A percentile compares a stretch with the other conserved stretches of the same genome.
These are phyloP conservation scores for Eudasyphora cyanicolor DNA, from an alignment of 2,888 invertebrate species.

Conservation along the genomic window DNA sequence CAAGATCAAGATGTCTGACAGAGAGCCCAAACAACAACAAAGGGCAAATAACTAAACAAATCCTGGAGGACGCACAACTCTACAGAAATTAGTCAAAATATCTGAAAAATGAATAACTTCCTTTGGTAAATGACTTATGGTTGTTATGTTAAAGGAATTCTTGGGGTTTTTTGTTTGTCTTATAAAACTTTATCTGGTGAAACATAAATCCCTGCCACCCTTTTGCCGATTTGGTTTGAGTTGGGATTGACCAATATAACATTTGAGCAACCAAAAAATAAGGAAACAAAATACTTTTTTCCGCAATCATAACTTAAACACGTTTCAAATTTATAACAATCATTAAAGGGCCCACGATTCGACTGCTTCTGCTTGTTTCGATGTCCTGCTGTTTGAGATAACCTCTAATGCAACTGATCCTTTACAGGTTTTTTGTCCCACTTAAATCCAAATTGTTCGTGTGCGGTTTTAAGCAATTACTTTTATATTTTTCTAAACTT, in stretches of 20 bases:
- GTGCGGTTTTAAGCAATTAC: constrained; percentile 56
- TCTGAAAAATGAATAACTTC: constrained; percentile 44
- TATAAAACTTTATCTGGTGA: constrained; percentile 52
- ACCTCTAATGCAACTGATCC: constrained; percentile 46
- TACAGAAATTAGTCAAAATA: constrained; percentile 63
- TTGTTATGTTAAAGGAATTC: background rate
- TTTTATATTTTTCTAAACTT: constrained; percentile 47
- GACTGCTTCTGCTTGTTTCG: background rate
- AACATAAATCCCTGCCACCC: constrained; percentile 55
- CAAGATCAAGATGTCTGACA: constrained; percentile 48
- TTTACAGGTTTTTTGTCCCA: constrained; percentile 48
- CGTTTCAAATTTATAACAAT: constrained; percentile 29
- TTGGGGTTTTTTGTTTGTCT: background rate
- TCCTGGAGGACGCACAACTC: constrained; percentile 43
- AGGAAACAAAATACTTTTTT: constrained; percentile 16
- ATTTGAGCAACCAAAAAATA: too few species aligned
- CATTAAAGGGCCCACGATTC: constrained; percentile 25
- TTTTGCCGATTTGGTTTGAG: background rate
- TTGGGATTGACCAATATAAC: background rate
- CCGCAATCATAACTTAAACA: constrained; percentile 43
- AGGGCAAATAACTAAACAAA: constrained; percentile 35
- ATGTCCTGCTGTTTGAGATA: constrained; percentile 55
- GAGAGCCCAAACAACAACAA: constrained; percentile 9
- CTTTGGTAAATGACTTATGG: background rate
- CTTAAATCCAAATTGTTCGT: constrained; percentile 27